Evolutionary conservation across 1,140 invertebrate genomes (phyloP).

Genomic region (Popillia japonica): DNA sequence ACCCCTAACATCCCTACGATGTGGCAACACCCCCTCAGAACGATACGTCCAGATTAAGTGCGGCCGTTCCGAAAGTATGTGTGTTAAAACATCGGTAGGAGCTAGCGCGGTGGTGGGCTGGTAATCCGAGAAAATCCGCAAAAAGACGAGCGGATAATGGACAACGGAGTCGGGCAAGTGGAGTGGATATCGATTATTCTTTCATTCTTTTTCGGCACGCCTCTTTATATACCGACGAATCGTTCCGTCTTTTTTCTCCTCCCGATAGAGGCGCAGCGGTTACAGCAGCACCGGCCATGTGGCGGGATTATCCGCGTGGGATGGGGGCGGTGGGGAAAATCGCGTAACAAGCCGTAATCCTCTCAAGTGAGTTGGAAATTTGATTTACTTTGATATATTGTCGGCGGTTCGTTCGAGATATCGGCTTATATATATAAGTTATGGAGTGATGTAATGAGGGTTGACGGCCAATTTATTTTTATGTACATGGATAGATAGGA

Average conservation of each 20-base stretch:
- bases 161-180: background rate
- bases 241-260: background rate
- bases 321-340: background rate
- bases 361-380: constrained; percentile 18
- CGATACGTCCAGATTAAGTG: background rate
- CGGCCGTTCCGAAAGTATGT: background rate
- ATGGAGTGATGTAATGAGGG: background rate
- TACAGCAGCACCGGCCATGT: too few relatives aligned
- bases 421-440: background rate
- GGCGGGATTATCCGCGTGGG: background rate
- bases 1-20: too few relatives aligned
- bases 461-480: background rate
- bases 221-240: background rate
- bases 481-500: background rate
- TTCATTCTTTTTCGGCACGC: background rate
- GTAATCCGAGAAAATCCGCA: constrained; percentile 17
- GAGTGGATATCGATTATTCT: background rate
- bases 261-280: background rate
- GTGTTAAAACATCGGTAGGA: background rate
- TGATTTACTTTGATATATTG: constrained; percentile 19
- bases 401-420: background rate
- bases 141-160: constrained; percentile 8
- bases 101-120: background rate
- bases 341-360: constrained; percentile 3
- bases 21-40: too few relatives aligned